These are phyloP conservation scores for Drosophila leontia DNA, from an alignment of 1,140 invertebrate genomes.

Conservation along the genomic window DNA sequence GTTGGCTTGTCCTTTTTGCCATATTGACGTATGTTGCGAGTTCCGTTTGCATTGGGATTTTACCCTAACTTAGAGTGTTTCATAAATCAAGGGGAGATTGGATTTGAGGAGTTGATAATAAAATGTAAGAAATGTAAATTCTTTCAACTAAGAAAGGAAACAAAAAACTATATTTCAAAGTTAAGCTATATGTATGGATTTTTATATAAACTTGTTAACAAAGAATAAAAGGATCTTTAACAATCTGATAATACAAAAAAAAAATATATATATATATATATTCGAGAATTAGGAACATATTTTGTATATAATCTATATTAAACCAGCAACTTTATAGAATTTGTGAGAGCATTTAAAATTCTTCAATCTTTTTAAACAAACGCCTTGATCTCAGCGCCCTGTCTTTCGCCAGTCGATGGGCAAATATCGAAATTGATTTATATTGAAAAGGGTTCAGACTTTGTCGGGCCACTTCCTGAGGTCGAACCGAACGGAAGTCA, in stretches of 20 bases:
- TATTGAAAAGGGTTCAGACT: constrained; percentile 77
- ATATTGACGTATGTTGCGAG: constrained; percentile 76
- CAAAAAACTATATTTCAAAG: too few relatives aligned
- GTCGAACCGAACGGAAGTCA: constrained; percentile 68
- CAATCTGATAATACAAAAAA: too few relatives aligned
- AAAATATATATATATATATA: too few relatives aligned
- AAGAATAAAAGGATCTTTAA: too few relatives aligned
- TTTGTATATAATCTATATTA: too few relatives aligned
- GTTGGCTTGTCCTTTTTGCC: constrained; percentile 68
- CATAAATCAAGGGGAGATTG: background rate
- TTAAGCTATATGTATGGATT: too few relatives aligned
- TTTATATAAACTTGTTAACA: too few relatives aligned
- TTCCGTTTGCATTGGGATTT: constrained; percentile 51
- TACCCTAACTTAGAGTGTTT: constrained; percentile 9
- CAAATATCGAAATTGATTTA: constrained; percentile 81
- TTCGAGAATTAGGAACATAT: too few relatives aligned
- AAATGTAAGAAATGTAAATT: background rate
- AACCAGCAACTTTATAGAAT: too few relatives aligned
- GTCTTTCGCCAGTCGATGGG: constrained; percentile 25
- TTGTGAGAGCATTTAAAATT: background rate
- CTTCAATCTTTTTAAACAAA: background rate
- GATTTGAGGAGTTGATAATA: too few relatives aligned
- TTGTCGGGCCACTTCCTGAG: constrained; percentile 69
- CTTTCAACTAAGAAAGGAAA: background rate
- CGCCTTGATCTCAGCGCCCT: background rate